These are phyloP conservation scores for Muscicapa striata DNA, from an alignment of 2,797 vertebrate species.

Conservation along the genomic window DNA sequence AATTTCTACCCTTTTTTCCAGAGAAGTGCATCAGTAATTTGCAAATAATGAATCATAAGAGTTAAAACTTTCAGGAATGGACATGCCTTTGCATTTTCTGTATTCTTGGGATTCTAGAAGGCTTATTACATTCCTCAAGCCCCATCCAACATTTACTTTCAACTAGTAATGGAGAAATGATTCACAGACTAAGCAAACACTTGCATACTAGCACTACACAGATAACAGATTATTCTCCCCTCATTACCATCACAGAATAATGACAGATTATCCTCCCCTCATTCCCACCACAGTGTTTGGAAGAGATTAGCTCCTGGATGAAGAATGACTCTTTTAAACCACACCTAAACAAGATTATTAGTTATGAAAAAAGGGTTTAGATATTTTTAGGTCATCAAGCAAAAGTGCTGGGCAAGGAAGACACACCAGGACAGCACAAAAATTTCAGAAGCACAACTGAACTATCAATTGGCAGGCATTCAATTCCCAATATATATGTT, in stretches of 20 bases:
- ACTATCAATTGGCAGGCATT: not conserved
- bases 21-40: not conserved
- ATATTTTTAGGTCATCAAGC: not conserved
- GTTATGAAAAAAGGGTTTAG: not conserved
- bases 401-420: not conserved
- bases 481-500: not conserved
- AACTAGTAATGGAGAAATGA: not conserved
- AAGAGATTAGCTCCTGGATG: not conserved
- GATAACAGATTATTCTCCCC: not conserved
- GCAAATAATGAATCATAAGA: not conserved
- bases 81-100: not conserved
- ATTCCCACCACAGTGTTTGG: not conserved
- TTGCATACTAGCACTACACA: not conserved
- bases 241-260: not conserved
- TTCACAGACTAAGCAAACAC: not conserved
- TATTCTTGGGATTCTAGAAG: not conserved
- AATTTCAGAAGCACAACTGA: not conserved
- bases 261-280: not conserved
- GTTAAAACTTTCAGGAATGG: not conserved
- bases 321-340: not conserved
- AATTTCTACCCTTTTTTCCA: not conserved
- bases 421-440: not conserved
- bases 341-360: not conserved
- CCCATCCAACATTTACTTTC: not conserved
- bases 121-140: not conserved